A percentile compares a stretch with the other conserved stretches of the same genome.
Evolutionary conservation across 2,113 vertebrate genomes (phyloP).

Genomic region (Odobenus rosmarus): DNA sequence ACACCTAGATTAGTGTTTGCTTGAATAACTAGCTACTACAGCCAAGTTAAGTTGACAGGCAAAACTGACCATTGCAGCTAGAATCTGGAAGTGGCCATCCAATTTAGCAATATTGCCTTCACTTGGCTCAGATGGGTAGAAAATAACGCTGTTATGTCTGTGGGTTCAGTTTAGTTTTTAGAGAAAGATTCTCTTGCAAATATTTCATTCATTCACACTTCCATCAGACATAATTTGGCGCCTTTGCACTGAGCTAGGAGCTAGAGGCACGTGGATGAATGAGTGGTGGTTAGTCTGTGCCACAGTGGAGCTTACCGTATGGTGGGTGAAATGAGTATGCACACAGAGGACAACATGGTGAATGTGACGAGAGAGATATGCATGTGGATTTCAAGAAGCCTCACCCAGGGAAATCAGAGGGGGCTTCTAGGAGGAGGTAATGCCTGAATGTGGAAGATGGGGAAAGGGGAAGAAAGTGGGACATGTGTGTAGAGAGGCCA

Average conservation of each 20-base stretch:
- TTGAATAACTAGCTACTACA: not conserved
- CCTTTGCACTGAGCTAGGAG: not conserved
- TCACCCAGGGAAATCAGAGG: not conserved
- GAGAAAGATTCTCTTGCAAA: not conserved
- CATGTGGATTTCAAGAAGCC: not conserved
- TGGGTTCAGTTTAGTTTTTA: not conserved
- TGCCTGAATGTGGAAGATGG: not conserved
- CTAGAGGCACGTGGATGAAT: not conserved
- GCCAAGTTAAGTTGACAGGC: not conserved
- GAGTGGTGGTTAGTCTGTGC: not conserved
- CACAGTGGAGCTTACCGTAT: not conserved
- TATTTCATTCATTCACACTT: not conserved
- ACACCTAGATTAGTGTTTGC: not conserved
- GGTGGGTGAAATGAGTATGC: not conserved
- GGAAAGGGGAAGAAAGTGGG: not conserved
- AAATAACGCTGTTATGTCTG: not conserved
- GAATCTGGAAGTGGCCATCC: not conserved
- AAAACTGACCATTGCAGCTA: not conserved
- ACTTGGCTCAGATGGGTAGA: not conserved
- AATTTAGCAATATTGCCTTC: not conserved
- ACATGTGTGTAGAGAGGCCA: not conserved
- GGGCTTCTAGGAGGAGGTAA: not conserved
- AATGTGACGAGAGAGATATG: not conserved
- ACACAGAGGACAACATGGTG: not conserved
- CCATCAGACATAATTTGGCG: not conserved